These are phyloP conservation scores for Xenopus laevis DNA, from an alignment of 2,113 vertebrate species.

Conservation along the genomic window DNA sequence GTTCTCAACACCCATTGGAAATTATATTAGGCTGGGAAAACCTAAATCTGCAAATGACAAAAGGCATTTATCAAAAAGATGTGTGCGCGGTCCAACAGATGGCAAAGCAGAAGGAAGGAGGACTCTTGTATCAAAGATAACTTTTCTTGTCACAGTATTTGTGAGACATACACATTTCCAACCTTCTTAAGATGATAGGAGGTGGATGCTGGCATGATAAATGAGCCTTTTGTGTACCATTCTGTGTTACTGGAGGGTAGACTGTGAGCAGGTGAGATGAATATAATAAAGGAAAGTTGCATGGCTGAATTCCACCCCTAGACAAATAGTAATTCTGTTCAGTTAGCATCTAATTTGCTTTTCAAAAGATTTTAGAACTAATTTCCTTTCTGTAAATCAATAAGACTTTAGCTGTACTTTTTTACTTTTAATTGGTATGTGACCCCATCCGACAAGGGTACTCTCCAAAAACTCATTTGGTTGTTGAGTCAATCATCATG, in stretches of 20 bases:
- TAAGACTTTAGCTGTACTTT: no score
- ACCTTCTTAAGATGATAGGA: slow-evolving; percentile 24
- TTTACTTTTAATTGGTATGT: no score
- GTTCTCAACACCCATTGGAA: slow-evolving; percentile 30
- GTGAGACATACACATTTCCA: slow-evolving; percentile 25
- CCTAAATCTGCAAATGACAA: slow-evolving; percentile 15
- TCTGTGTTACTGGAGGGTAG: slow-evolving; percentile 4
- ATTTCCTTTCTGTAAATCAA: no score
- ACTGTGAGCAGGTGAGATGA: neutral
- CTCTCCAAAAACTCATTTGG: no score
- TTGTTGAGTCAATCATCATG: no score
- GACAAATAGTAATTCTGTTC: no score
- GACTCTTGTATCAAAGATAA: slow-evolving; percentile 22
- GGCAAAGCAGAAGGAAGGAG: slow-evolving; percentile 25
- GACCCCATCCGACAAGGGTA: no score
- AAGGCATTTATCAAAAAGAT: slow-evolving; percentile 21
- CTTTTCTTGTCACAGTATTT: slow-evolving; percentile 36
- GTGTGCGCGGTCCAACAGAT: slow-evolving; percentile 11
- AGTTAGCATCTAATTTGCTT: no score
- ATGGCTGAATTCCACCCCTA: no score
- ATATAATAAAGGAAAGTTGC: neutral
- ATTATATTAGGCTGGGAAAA: slow-evolving; percentile 33
- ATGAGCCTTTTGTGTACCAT: slow-evolving; percentile 7
- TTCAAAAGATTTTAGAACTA: no score
- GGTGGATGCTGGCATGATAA: slow-evolving; percentile 18